Conservation (phyloP, 2,888 invertebrate species). For the Priocnemis perturbator region DNA sequence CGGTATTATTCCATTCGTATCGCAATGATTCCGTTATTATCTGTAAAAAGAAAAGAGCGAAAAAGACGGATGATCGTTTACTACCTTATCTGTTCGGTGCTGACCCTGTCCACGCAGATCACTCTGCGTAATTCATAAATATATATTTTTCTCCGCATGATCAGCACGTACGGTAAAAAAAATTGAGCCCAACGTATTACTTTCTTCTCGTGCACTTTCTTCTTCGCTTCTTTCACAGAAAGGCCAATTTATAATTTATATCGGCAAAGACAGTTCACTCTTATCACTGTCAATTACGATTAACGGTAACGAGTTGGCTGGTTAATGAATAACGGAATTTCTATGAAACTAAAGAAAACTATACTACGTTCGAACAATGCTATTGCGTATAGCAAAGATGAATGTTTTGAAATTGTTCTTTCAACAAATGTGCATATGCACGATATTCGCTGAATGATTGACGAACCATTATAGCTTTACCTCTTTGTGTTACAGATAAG, state of each 20-base stretch:
- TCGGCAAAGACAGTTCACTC: constrained; percentile 3
- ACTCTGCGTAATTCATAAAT: constrained; percentile 50
- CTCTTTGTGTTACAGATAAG: constrained; percentile 73
- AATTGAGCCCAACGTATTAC: constrained; percentile 38
- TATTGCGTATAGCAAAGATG: too few species aligned
- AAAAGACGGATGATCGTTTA: too few species aligned
- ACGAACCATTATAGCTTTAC: constrained; percentile 15
- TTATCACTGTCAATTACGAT: constrained; percentile 5
- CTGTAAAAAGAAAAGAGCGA: too few species aligned
- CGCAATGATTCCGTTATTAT: too few species aligned
- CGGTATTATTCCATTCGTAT: too few species aligned
- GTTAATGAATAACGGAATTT: too few species aligned
- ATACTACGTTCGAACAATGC: not conserved
- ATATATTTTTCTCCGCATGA: constrained; percentile 40
- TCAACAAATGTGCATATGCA: too few species aligned
- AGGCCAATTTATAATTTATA: too few species aligned
- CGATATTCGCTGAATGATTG: too few species aligned
- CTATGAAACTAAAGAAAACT: too few species aligned
- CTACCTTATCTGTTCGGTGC: constrained; percentile 56
- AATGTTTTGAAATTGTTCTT: too few species aligned
- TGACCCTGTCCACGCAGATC: constrained; percentile 57
- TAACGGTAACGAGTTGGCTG: not conserved
- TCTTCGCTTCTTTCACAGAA: constrained; percentile 8
- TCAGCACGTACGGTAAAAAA: constrained; percentile 38
- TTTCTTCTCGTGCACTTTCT: not conserved